Base-by-base conservation (phyloP, 2,797 vertebrate species). In the Pagetopsis macropterus region DNA sequence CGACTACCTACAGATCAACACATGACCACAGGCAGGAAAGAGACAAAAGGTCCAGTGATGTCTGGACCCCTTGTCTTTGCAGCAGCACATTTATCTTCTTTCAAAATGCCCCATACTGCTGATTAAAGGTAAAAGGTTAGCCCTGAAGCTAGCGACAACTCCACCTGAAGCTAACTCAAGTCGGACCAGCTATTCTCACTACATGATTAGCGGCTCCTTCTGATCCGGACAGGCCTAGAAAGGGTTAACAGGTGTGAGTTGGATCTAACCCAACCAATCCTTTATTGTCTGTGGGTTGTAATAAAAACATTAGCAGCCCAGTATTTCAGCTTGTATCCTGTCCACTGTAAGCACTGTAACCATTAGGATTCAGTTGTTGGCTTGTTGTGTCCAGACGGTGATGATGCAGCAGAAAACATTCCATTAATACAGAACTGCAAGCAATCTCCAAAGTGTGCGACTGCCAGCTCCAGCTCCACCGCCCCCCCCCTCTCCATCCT, bases 351-450 rank as follows among this genome's bases (percentile, higher is more conserved):
- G 71, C 59, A 33, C 51, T 49, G 75, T n/a, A 74, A 59, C 69
- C 70, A 80, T 87, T 80, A 65, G 63, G 76, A 83, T 72, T 72
- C 61, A 71, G 72, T 69, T 54, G 70, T 12, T 71, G 78, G 75
- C 80, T 88, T 84, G 79, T 15, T 19, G 60, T 58, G 70, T 67
- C 65, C 79, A 69, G 79, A 87, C 84, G 79, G 84, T 86, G 87
- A 82, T 68, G 88, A 85, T 67, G 82, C 84, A 82, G 89, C 80
- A 85, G 50, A 88, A 89, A 87, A 84, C 54, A 69, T 73, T 78
- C 73, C 77, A 79, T 83, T 88, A 84, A 89, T 77, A 51, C 75
- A 70, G 85, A 88, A 88, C 79, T 46, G 40, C 75, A 80, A 87
- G 80, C 65, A 77, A 84, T 80, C 76, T 79, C 65, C 46, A 65